Conservation (phyloP, 1,140 invertebrate species). For the Polypedilum pembai region DNA sequence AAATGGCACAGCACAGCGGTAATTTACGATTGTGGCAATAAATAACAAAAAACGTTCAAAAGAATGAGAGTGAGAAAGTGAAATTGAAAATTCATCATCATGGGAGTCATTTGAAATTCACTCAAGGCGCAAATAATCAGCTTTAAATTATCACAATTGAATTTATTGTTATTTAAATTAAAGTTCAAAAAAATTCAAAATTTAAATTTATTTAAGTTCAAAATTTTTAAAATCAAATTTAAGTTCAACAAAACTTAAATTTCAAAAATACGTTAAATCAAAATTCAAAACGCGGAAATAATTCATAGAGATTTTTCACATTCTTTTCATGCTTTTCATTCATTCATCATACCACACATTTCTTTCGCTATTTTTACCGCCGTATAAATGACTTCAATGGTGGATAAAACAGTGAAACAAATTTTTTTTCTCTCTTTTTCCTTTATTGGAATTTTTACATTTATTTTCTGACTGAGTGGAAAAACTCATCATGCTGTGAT, state of each 20-base stretch:
- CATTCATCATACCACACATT: not conserved
- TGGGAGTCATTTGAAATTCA: no score
- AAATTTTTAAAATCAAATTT: not conserved
- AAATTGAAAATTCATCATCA: no score
- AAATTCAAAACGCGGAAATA: not conserved
- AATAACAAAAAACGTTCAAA: no score
- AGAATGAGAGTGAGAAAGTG: no score
- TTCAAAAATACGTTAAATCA: not conserved
- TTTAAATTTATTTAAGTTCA: not conserved
- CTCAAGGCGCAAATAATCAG: no score
- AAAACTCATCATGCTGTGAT: no score
- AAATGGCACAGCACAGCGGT: no score
- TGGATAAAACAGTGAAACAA: not conserved
- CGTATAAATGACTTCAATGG: slow-evolving; percentile 17
- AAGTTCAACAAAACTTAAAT: not conserved
- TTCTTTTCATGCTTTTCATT: not conserved
- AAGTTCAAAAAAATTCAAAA: no score
- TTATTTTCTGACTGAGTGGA: not conserved
- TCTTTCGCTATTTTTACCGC: not conserved
- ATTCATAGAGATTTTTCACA: not conserved
- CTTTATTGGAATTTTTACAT: not conserved
- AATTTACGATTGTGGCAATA: no score
- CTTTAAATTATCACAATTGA: no score
- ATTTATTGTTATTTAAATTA: no score
- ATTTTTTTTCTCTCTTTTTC: not conserved